Conservation (phyloP, 2,888 invertebrate species). For the Subacronicta megacephala region DNA sequence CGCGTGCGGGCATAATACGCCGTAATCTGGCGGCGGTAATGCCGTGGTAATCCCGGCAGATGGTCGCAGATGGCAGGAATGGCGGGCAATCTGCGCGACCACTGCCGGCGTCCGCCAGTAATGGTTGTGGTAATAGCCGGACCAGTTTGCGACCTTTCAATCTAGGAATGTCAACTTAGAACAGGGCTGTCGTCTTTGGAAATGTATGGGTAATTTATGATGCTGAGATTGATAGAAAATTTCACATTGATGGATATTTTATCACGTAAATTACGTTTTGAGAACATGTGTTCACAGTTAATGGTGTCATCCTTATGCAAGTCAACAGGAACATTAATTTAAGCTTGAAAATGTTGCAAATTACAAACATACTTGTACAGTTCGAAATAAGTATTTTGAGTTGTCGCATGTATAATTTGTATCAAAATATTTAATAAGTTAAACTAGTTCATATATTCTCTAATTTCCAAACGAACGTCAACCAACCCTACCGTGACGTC, state of each 20-base stretch:
- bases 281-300: conserved; percentile 1
- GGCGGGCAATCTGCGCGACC: conserved; percentile 71
- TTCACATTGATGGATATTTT: conserved; percentile 5
- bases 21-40: conserved; percentile 72
- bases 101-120: conserved; percentile 72
- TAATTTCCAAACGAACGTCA: conserved; percentile 32
- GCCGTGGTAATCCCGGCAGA: conserved; percentile 58
- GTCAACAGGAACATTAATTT: conserved; percentile 6
- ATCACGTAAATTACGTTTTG: too few relatives aligned
- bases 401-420: neutral
- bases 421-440: conserved; percentile 13
- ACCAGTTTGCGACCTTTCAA: conserved; percentile 77
- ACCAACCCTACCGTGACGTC: conserved; percentile 55
- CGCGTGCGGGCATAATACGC: conserved; percentile 77
- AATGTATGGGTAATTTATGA: conserved; percentile 41
- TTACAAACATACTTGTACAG: neutral
- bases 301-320: conserved; percentile 15
- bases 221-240: conserved; percentile 13
- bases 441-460: conserved; percentile 37
- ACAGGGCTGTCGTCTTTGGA: conserved; percentile 48
- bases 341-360: too few relatives aligned
- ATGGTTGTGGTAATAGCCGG: conserved; percentile 68
- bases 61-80: conserved; percentile 63
- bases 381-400: neutral
- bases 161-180: conserved; percentile 72